Percentiles rank a stretch among this genome's conserved stretches.
Evolutionary conservation across 2,113 vertebrate species (phyloP).

Genomic region (Xiphorhynchus elegans): DNA sequence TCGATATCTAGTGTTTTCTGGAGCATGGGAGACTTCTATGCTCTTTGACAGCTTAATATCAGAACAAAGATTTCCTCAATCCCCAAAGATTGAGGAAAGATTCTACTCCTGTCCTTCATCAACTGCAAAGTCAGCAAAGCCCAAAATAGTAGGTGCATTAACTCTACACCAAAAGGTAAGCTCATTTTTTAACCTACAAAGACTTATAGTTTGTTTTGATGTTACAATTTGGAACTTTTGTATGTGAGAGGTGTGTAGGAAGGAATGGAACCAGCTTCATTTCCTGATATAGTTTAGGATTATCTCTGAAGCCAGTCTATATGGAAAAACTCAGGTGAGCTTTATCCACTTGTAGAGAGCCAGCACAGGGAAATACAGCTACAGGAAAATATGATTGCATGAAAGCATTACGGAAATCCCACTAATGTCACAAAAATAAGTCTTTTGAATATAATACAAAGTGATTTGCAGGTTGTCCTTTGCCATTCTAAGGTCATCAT

Average conservation of each 20-base stretch:
- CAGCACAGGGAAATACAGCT: neutral
- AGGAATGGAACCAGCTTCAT: neutral
- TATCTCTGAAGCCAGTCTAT: neutral
- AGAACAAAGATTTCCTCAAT: neutral
- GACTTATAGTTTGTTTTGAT: neutral
- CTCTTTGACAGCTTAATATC: neutral
- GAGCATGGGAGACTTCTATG: neutral
- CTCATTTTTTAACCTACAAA: neutral
- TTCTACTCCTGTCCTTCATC: neutral
- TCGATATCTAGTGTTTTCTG: neutral
- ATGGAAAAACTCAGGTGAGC: neutral
- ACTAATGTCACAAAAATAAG: neutral
- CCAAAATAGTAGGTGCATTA: neutral
- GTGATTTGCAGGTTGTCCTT: neutral
- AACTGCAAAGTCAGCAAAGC: slow-evolving; percentile 33
- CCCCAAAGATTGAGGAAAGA: neutral
- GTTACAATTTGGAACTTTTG: neutral
- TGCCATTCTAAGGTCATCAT: neutral
- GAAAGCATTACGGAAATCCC: neutral
- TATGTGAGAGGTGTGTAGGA: neutral
- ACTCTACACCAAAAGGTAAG: neutral
- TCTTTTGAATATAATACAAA: neutral
- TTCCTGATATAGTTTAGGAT: neutral
- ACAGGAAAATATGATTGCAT: neutral
- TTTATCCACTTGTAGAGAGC: neutral